A percentile compares a stretch with the other conserved stretches of the same genome.
phyloP scores from a whole-genome alignment of 2,888 invertebrate species.

The Hybos culiciformis region DNA sequence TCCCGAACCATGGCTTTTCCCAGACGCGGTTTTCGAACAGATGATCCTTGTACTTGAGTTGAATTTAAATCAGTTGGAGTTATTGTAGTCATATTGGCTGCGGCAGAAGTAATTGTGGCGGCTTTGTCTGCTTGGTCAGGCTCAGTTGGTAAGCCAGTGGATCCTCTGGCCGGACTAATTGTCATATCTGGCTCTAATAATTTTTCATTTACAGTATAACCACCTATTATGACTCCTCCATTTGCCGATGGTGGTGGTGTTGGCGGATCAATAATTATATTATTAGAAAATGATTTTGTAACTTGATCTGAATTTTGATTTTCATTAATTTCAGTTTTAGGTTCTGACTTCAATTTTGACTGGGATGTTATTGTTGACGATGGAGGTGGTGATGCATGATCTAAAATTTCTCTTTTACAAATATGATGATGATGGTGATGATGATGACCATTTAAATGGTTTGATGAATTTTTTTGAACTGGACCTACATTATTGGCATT shows the following conservation, averaged over 20 bases:
- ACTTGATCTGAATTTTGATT: conserved; percentile 2
- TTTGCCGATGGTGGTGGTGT: conserved; percentile 19
- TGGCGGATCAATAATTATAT: conserved; percentile 31
- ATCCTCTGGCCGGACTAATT: conserved; percentile 40
- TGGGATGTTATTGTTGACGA: no score
- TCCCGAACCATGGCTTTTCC: conserved; percentile 57
- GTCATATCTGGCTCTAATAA: conserved; percentile 21
- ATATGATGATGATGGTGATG: conserved; percentile 19
- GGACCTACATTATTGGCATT: conserved; percentile 35
- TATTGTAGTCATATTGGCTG: conserved; percentile 13
- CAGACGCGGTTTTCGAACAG: conserved; percentile 40
- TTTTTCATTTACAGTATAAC: conserved; percentile 14
- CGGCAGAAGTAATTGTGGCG: conserved; percentile 16
- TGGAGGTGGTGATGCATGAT: conserved; percentile 12
- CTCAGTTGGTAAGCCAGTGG: conserved; percentile 50
- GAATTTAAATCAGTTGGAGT: conserved; percentile 1
- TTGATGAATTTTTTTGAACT: conserved; percentile 24
- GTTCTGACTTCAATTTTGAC: conserved; percentile 26
- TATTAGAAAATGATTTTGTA: conserved; percentile 28
- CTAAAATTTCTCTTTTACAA: conserved; percentile 18
- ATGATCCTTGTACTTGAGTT: conserved; percentile 7
- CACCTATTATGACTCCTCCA: conserved; percentile 5
- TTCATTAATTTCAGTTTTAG: conserved; percentile 12
- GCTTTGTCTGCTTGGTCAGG: conserved; percentile 36
- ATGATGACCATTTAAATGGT: conserved; percentile 14